These are phyloP conservation scores for Clistopyga incitator DNA, from an alignment of 2,888 invertebrate genomes.

Conservation along the genomic window DNA sequence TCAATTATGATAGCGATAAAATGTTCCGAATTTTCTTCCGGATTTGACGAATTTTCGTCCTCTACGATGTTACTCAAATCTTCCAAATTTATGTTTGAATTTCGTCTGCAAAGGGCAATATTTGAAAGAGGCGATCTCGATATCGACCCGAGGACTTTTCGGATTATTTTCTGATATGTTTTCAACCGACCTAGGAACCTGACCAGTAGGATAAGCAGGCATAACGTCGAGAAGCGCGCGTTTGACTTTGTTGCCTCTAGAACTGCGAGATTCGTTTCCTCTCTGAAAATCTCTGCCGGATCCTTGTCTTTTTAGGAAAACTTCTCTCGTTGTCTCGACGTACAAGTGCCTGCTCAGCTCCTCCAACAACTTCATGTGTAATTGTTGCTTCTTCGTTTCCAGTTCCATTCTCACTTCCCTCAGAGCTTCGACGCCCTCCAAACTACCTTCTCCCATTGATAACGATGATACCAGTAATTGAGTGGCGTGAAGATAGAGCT, in stretches of 20 bases:
- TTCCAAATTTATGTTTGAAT: slow-evolving; percentile 73
- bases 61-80: slow-evolving; percentile 85
- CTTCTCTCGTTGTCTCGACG: slow-evolving; percentile 86
- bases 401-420: slow-evolving; percentile 92
- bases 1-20: slow-evolving; percentile 93
- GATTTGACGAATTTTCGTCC: slow-evolving; percentile 86
- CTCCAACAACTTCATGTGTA: slow-evolving; percentile 89
- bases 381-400: slow-evolving; percentile 88
- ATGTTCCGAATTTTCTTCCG: slow-evolving; percentile 88
- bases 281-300: slow-evolving; percentile 87
- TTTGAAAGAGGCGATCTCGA: background rate
- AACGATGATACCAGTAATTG: slow-evolving; percentile 91
- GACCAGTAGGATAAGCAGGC: slow-evolving; percentile 74
- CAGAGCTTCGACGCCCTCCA: slow-evolving; percentile 94
- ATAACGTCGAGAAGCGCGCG: slow-evolving; percentile 86
- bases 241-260: slow-evolving; percentile 86
- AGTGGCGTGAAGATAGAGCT: slow-evolving; percentile 95
- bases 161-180: slow-evolving; percentile 50
- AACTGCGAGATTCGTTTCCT: slow-evolving; percentile 86
- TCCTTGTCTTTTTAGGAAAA: slow-evolving; percentile 87
- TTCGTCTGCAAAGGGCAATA: slow-evolving; percentile 70
- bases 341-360: slow-evolving; percentile 91
- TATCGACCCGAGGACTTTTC: slow-evolving; percentile 70
- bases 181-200: slow-evolving; percentile 70
- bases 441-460: slow-evolving; percentile 88